phyloP scores from a whole-genome alignment of 2,888 invertebrate species.

The Callyntrura sp. region DNA sequence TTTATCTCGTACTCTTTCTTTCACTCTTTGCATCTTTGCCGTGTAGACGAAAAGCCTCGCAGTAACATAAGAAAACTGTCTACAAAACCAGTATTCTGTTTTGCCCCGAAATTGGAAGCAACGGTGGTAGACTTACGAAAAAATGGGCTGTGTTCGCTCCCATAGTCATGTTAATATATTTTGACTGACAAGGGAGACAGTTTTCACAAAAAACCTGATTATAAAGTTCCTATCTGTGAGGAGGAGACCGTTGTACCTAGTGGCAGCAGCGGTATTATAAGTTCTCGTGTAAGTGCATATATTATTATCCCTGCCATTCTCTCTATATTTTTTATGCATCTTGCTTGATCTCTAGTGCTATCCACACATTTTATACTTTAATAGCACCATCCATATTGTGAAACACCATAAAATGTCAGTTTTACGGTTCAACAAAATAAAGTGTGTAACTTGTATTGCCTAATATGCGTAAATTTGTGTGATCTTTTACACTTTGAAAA shows the following conservation, averaged over 20 bases:
- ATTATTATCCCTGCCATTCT: slow-evolving; percentile 33
- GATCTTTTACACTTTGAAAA: slow-evolving; percentile 60
- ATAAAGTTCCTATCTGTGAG: neutral
- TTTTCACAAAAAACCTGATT: neutral
- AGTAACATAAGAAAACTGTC: neutral
- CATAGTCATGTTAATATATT: slow-evolving; percentile 68
- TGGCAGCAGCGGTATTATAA: neutral
- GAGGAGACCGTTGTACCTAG: neutral
- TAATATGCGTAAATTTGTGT: slow-evolving; percentile 45
- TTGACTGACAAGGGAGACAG: slow-evolving; percentile 53
- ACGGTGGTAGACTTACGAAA: slow-evolving; percentile 28
- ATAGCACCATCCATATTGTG: slow-evolving; percentile 47
- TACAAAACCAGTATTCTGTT: slow-evolving; percentile 1
- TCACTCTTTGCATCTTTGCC: no score
- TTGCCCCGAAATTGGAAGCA: slow-evolving; percentile 45
- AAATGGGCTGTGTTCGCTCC: slow-evolving; percentile 48
- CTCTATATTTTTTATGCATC: slow-evolving; percentile 34
- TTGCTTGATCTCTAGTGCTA: slow-evolving; percentile 51
- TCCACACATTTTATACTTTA: slow-evolving; percentile 57
- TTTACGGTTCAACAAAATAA: slow-evolving; percentile 24
- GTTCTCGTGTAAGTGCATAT: slow-evolving; percentile 30
- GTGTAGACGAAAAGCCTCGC: no score
- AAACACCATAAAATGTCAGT: slow-evolving; percentile 26
- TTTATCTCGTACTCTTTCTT: neutral
- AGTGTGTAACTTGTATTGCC: slow-evolving; percentile 43